Evolutionary conservation across 92 coral and sea anemone genomes (phyloP).

Genomic region (Scolanthus callimorphus): DNA sequence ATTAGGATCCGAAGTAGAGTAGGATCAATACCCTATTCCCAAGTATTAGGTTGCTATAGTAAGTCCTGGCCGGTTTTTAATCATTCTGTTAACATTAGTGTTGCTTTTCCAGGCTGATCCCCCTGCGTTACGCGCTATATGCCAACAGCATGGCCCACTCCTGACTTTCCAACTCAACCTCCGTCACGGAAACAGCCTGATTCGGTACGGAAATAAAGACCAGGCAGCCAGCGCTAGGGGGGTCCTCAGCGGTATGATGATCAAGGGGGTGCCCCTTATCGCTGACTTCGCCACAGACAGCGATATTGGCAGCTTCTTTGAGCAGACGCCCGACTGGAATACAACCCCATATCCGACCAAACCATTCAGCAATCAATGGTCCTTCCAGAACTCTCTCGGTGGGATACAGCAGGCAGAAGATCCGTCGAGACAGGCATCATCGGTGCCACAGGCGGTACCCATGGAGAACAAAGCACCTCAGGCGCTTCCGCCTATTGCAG

Average conservation of each 20-base stretch:
- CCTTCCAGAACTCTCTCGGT: slow-evolving; percentile 26
- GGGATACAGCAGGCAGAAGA: slow-evolving; percentile 23
- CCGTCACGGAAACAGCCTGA: slow-evolving; percentile 94
- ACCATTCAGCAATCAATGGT: slow-evolving; percentile 70
- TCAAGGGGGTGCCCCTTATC: slow-evolving; percentile 58
- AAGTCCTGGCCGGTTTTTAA: too few species aligned
- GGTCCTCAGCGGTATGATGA: slow-evolving; percentile 61
- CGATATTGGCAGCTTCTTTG: slow-evolving; percentile 96
- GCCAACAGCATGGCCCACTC: slow-evolving; percentile 94
- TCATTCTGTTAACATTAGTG: too few species aligned
- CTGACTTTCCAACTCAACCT: slow-evolving; percentile 88
- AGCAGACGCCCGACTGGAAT: slow-evolving; percentile 96
- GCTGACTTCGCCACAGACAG: slow-evolving; percentile 98
- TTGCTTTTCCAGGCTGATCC: slow-evolving; percentile 76
- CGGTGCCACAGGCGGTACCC: slow-evolving; percentile 12
- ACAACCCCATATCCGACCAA: slow-evolving; percentile 58
- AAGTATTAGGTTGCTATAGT: too few species aligned
- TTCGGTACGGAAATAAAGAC: slow-evolving; percentile 94
- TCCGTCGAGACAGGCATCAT: slow-evolving; percentile 7
- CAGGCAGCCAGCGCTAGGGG: slow-evolving; percentile 86
- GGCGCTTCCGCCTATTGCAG: slow-evolving; percentile 22
- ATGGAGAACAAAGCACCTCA: slow-evolving; percentile 13
- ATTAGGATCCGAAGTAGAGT: too few species aligned
- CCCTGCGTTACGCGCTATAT: slow-evolving; percentile 69
- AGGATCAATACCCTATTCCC: too few species aligned